Base-by-base conservation (phyloP, 2,113 vertebrate genomes). In the Siniperca knerii region DNA sequence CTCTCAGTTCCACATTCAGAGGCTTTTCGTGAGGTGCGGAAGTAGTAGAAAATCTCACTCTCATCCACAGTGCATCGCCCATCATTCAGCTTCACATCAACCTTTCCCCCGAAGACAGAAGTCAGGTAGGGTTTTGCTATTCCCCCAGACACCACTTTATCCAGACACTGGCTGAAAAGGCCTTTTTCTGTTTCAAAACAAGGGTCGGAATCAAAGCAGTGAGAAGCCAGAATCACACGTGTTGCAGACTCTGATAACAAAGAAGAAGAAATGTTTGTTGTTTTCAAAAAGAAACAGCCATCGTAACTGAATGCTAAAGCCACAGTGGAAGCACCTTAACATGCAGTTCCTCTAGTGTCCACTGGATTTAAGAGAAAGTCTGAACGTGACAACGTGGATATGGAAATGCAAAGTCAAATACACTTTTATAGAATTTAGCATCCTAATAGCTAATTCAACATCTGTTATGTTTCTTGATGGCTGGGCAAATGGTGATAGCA, bases 81-180 rank as follows among this genome's bases (percentile, higher is more conserved):
- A 2, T 95, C 90, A 1, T 96, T 96, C 71, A 96, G 82, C 75
- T 77, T 82, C 11, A 94, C 88, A 0, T 84, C 84, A 0, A 94
- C 67, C 25, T 79, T 23, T 6, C 92, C 92, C 0, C 86, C 85
- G 1, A 94, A 60, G 48, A 70, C 46, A 37, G 82, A 82, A 0
- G 12, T 80, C 75, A 96, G 83, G 87, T 93, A 95, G n/a, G 88
- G 65, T n/a, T 94, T 95, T 0, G 94, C 88, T 42, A 96, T 75
- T 2, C 88, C 93, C 4, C 94, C 93, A 3, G 60, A 81, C 70
- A 95, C 77, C n/a, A 87, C 13, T 46, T 84, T 87, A 10, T 90
- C 73, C 84, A 87, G 75, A 79, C 95, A 95, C 58, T 73, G 88
- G 33, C 89, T 93, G 91, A 93, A 95, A 77, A 94, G 83, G 2